Evolutionary conservation across 2,797 vertebrate genomes (phyloP), one percentile per base, ranked within the genome.

Genomic region (Sardinella longiceps): DNA sequence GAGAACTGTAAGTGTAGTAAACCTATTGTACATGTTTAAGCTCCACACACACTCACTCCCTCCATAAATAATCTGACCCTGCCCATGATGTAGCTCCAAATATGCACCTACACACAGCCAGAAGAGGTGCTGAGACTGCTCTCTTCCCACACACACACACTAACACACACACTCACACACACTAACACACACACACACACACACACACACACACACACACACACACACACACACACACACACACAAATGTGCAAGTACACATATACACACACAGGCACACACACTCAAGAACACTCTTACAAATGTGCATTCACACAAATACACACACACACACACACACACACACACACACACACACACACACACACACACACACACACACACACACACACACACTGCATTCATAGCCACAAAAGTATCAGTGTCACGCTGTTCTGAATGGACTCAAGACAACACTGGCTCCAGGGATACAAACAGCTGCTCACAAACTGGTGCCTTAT

Each of bases 321-420:
- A 30, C 15, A 39, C 33, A 84, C 20, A 84, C 20, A 45, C 14
- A 80, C 30, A 28, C 25, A 9, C 60, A 33, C 43, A 39, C 51
- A 63, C 39, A 53, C n/a, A 15, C 28, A 37, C 50, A 85, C 23
- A 85, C 63, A 56, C 30, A 12, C 46, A 81, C 74, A 60, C 77
- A 63, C 4, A 50, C 56, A 33, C 39, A 50, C n/a, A 12, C 74
- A 30, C 77, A 63, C 4, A 50, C 56, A 33, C 39, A 50, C n/a
- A 12, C 74, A 30, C n/a, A 58, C 48, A 80, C 50, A 43, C 18
- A 60, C 51, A n/a, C 25, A 66, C 28, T 66, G 60, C 25, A 30
- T 12, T 25, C 58, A 66, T 43, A 7, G 2, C 43, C n/a, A n/a
- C n/a, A n/a, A 43, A 3, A 43, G 43, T 43, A 43, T 43, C 43